These are phyloP conservation scores for Synchiropus splendidus DNA, from an alignment of 2,113 vertebrate species.

Conservation along the genomic window DNA sequence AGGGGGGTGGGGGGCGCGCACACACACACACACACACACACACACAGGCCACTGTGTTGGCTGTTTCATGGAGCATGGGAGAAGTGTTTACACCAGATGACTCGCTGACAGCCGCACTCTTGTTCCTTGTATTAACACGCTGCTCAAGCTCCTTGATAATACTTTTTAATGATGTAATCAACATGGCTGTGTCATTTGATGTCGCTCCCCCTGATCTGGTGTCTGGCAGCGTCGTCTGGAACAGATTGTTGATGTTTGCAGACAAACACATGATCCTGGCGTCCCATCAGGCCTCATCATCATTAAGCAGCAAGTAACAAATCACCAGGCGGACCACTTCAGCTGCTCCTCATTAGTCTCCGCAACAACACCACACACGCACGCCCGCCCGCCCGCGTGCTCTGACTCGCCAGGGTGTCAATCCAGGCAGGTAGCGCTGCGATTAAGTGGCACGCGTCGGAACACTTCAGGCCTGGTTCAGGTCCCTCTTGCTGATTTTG, in stretches of 20 bases:
- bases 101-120: conserved; percentile 35
- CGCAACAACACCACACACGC: conserved; percentile 57
- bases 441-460: conserved; percentile 32
- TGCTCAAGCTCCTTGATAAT: conserved; percentile 52
- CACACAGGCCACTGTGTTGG: no score
- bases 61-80: conserved; percentile 25
- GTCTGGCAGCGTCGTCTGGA: conserved; percentile 61
- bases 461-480: conserved; percentile 31
- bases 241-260: conserved; percentile 71
- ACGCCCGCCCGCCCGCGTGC: conserved; percentile 11
- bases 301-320: conserved; percentile 68
- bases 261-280: conserved; percentile 67
- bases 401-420: conserved; percentile 6
- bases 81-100: conserved; percentile 28
- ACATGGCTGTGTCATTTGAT: conserved; percentile 54
- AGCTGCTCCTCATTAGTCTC: conserved; percentile 70
- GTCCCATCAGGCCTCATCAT: conserved; percentile 73
- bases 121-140: conserved; percentile 49
- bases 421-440: conserved; percentile 28
- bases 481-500: no score
- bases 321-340: conserved; percentile 66
- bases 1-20: conserved; percentile 11
- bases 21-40: no score
- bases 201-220: conserved; percentile 53
- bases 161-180: conserved; percentile 64